Base-by-base conservation (phyloP, 2,888 invertebrate genomes). In the Polydrusus pterygomalis region DNA sequence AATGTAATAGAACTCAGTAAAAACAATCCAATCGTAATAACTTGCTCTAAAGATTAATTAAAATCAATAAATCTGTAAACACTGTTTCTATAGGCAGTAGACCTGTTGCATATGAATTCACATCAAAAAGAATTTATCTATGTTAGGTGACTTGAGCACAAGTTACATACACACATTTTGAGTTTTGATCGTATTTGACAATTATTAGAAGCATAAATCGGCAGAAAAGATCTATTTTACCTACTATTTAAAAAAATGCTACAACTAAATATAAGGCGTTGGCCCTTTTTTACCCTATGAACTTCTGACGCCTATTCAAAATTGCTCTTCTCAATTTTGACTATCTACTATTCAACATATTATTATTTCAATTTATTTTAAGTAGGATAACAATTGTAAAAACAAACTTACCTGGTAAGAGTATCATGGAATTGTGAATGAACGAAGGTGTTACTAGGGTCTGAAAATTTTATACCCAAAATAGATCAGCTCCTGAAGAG, bases 401-500 rank as follows among this genome's bases (percentile, higher is more conserved):
- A 54, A 54, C 54, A 38, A 43, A 72, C 76, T 76, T 72, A 76
- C 76, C 76, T 68, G 25, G 54, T 63, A 64, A 72, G 38, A 63
- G 11, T 58, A 56, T 67, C 76, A 76, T 68, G 30, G 62, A 70
- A 58, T 69, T 56, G 18, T 68, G 77, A 73, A 76, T 72, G 72
- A 68, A 73, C 51, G 20, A 58, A 68, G 47, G 60, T 62, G 34
- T 63, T 34, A 71, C 20, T 70, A 51, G 40, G 47, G 58, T 51
- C 75, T 72, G 72, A 56, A 72, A 54, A 68, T 54, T 71, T 47
- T 38, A 63, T 73, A 43, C 68, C 40, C 34, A 49, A 63, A 70
- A 70, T 43, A 75, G 75, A 70, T 18, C 38, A 63, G 67, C 54
- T 64, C 11, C 2, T 17, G 13, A 13, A 40, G 0, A 25, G 69